Evolutionary conservation across 2,113 vertebrate species (phyloP).

Genomic region (Spheniscus mendiculus): DNA sequence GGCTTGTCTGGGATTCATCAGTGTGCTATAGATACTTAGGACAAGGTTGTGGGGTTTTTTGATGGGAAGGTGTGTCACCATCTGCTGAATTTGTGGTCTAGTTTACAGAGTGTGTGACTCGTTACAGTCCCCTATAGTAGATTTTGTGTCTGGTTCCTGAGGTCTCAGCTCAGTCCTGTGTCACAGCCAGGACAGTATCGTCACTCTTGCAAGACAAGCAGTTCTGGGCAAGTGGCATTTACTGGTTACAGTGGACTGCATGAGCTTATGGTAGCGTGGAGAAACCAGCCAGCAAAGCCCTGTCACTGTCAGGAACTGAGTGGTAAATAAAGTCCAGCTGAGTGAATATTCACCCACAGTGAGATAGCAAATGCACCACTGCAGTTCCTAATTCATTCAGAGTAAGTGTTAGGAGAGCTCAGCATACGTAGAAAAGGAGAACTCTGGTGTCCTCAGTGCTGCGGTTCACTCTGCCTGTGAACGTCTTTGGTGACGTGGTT

Average conservation of each 20-base stretch:
- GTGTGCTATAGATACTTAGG: neutral
- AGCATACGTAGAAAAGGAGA: neutral
- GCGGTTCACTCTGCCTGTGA: neutral
- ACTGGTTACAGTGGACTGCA: neutral
- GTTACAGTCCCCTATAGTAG: neutral
- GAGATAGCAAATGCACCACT: neutral
- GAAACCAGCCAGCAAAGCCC: neutral
- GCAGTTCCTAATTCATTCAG: neutral
- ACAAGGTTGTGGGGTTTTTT: neutral
- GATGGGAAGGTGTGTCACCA: neutral
- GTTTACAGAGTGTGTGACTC: neutral
- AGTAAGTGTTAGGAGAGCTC: neutral
- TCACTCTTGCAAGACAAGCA: neutral
- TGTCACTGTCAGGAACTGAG: neutral
- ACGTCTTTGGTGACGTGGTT: rapidly evolving
- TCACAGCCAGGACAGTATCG: neutral
- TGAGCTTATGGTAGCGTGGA: rapidly evolving
- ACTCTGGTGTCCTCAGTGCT: neutral
- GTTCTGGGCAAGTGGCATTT: neutral
- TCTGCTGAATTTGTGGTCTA: neutral
- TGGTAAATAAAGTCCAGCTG: neutral
- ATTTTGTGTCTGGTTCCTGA: neutral
- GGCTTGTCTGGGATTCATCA: neutral
- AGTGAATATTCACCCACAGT: neutral
- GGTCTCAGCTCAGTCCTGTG: neutral